These are phyloP conservation scores for Babylonia areolata DNA, from an alignment of 1,140 invertebrate species.

Conservation along the genomic window DNA sequence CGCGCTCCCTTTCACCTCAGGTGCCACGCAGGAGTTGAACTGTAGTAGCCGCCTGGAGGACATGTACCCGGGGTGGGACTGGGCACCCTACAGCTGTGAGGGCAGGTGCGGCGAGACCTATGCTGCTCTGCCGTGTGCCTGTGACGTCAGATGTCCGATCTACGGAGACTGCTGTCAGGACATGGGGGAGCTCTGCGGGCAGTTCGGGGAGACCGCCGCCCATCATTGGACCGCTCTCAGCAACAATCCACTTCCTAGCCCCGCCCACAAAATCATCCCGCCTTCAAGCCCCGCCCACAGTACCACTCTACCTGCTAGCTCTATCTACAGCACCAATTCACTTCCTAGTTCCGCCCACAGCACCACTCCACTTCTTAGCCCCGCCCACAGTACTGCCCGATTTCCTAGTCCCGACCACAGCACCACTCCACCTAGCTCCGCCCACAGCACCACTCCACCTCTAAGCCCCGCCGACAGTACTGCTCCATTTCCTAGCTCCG, in stretches of 20 bases:
- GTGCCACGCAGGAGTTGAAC: not conserved
- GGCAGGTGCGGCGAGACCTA: not conserved
- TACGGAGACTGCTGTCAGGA: conserved; percentile 23
- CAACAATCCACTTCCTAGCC: too few species aligned
- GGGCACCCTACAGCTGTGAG: not conserved
- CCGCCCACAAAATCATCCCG: too few species aligned
- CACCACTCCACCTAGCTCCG: not conserved
- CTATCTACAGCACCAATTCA: not conserved
- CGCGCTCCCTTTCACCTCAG: too few species aligned
- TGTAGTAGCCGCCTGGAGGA: not conserved
- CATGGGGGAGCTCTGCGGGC: not conserved
- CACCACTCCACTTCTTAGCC: too few species aligned
- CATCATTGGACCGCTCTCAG: too few species aligned
- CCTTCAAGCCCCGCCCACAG: too few species aligned
- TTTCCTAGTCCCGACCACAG: not conserved
- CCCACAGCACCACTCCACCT: not conserved
- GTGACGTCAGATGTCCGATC: not conserved
- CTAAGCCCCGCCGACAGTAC: too few species aligned
- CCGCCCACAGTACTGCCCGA: too few species aligned
- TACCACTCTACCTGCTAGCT: too few species aligned
- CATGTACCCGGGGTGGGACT: not conserved
- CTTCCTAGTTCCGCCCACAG: not conserved
- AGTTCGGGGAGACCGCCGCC: not conserved
- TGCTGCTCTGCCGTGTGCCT: not conserved
- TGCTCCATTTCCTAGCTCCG: too few species aligned